Percentiles rank a stretch among this genome's conserved stretches.
Evolutionary conservation across 1,140 invertebrate species (phyloP).

Genomic region (Belonocnema kinseyi): DNA sequence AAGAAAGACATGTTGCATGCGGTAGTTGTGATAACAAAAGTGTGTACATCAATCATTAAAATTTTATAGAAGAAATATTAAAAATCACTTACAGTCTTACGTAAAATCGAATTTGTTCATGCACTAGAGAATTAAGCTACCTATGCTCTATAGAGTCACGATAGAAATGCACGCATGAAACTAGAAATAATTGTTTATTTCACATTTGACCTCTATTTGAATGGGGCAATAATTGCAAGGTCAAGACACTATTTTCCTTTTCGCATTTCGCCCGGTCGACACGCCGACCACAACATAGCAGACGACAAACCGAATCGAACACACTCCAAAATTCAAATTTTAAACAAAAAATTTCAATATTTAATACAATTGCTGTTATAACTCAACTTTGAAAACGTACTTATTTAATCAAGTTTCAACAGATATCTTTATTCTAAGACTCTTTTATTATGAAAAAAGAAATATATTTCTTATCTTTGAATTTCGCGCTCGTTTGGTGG

Average conservation of each 20-base stretch:
- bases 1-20: constrained; percentile 4
- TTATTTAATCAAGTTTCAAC: too few species aligned
- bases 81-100: constrained; percentile 7
- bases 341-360: too few species aligned
- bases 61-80: background rate
- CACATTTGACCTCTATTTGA: constrained; percentile 47
- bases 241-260: constrained; percentile 11
- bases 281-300: too few species aligned
- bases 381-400: too few species aligned
- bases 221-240: constrained; percentile 40
- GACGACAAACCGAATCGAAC: too few species aligned
- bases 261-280: too few species aligned
- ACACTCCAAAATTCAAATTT: too few species aligned
- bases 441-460: too few species aligned
- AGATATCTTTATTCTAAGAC: too few species aligned
- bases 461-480: too few species aligned
- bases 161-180: background rate
- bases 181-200: constrained; percentile 37
- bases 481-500: too few species aligned
- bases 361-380: too few species aligned
- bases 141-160: background rate
- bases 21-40: background rate
- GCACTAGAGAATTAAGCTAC: background rate
- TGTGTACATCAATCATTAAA: background rate
- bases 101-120: constrained; percentile 2